Evolutionary conservation across 2,888 invertebrate species (phyloP).

Genomic region (Anticlea derivata): DNA sequence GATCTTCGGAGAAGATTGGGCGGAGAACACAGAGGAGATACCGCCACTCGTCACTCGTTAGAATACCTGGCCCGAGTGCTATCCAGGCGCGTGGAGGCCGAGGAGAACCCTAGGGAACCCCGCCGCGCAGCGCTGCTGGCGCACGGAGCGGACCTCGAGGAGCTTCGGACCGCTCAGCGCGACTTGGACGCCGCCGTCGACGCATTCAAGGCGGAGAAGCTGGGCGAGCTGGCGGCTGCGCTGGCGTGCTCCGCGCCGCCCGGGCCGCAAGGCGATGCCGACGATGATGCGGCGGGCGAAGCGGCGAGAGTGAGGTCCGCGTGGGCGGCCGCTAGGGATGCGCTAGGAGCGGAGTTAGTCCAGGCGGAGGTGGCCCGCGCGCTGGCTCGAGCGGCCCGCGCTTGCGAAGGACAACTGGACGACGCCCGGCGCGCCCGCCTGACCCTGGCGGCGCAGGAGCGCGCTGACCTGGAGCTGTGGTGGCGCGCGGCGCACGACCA

Average conservation of each 20-base stretch:
- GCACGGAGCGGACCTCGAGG: constrained; percentile 77
- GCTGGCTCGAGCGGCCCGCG: constrained; percentile 87
- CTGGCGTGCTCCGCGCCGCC: constrained; percentile 73
- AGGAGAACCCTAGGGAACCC: constrained; percentile 53
- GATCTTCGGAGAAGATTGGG: constrained; percentile 87
- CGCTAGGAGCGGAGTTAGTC: constrained; percentile 89
- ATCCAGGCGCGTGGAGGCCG: constrained; percentile 86
- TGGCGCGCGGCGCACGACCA: constrained; percentile 89
- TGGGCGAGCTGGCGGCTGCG: constrained; percentile 88
- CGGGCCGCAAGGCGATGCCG: constrained; percentile 83
- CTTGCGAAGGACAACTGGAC: constrained; percentile 86
- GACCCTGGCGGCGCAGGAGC: constrained; percentile 86
- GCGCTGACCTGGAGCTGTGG: constrained; percentile 89
- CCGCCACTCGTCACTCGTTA: constrained; percentile 75
- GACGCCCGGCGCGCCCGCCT: constrained; percentile 82
- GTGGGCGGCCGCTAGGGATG: constrained; percentile 89
- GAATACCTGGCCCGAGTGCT: constrained; percentile 90
- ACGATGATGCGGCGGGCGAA: constrained; percentile 77
- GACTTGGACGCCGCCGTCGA: constrained; percentile 85
- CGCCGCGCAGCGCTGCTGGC: constrained; percentile 64
- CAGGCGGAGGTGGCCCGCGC: constrained; percentile 91
- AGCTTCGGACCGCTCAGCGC: constrained; percentile 81
- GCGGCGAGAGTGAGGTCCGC: constrained; percentile 89
- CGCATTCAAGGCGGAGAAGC: constrained; percentile 87
- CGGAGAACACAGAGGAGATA: constrained; percentile 75